These are phyloP conservation scores for Pelagia noctiluca DNA, from an alignment of 30 jellyfish, hydroid and myxozoan genomes.

Conservation along the genomic window DNA sequence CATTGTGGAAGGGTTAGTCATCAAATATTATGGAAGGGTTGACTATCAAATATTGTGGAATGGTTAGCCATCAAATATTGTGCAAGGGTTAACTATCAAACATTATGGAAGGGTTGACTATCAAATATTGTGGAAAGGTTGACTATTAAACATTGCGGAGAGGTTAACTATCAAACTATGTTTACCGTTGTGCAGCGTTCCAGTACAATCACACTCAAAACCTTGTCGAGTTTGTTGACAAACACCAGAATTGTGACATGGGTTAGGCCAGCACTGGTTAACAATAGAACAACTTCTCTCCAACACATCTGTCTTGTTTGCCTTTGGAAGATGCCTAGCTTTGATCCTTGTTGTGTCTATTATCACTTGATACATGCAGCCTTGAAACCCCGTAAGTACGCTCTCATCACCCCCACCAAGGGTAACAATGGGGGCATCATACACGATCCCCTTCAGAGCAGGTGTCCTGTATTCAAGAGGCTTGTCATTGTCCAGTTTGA, in stretches of 20 bases:
- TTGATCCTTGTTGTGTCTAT: constrained; percentile 82
- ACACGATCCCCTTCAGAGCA: constrained; percentile 45
- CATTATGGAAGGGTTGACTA: no score
- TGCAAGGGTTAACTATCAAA: no score
- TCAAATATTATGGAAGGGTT: no score
- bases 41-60: no score
- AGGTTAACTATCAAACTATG: no score
- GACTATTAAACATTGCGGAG: no score
- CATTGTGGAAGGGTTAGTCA: no score
- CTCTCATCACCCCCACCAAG: constrained; percentile 99
- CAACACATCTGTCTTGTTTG: constrained; percentile 67
- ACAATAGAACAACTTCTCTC: constrained; percentile 58
- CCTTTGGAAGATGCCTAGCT: constrained; percentile 58
- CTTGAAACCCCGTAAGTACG: constrained; percentile 81
- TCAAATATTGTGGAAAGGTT: no score
- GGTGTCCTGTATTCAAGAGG: constrained; percentile 38
- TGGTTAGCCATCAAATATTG: no score
- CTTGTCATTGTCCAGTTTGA: constrained; percentile 58
- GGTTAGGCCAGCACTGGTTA: constrained; percentile 93
- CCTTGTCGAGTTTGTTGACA: constrained; percentile 68
- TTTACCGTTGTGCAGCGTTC: constrained; percentile 76
- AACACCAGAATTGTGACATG: constrained; percentile 88
- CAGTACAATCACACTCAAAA: constrained; percentile 82
- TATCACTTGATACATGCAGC: constrained; percentile 85
- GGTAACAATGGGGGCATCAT: constrained; percentile 69